phyloP scores from a whole-genome alignment of 2,797 vertebrate species.

The Sciurus carolinensis region DNA sequence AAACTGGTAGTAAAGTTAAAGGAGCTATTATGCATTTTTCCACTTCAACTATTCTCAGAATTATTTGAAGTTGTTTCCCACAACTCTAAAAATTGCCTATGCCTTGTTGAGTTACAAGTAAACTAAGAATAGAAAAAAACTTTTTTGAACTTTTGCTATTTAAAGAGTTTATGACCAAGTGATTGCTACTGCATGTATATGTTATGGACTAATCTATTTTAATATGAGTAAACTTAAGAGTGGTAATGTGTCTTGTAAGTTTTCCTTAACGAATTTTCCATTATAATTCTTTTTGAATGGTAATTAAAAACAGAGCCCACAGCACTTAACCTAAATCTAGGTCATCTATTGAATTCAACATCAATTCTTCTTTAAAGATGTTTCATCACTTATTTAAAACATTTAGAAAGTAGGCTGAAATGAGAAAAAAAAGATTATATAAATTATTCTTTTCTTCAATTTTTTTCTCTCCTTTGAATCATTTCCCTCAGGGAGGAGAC shows the following conservation, averaged over 20 bases:
- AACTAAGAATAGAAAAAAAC: background rate
- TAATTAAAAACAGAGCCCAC: constrained; percentile 57
- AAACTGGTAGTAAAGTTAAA: constrained; percentile 19
- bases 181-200: background rate
- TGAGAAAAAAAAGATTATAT: constrained; percentile 12
- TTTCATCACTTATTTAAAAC: constrained; percentile 55
- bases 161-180: constrained; percentile 52
- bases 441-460: constrained; percentile 35
- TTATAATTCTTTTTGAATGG: constrained; percentile 53
- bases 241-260: constrained; percentile 8
- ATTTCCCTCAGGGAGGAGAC: background rate
- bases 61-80: constrained; percentile 23
- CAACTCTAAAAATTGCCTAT: constrained; percentile 42
- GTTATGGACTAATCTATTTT: constrained; percentile 4
- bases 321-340: constrained; percentile 52
- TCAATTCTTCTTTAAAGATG: constrained; percentile 60
- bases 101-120: constrained; percentile 1
- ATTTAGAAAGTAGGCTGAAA: constrained; percentile 46
- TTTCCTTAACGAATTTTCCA: constrained; percentile 10
- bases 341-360: constrained; percentile 53
- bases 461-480: constrained; percentile 55
- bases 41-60: background rate
- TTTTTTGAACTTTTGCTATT: constrained; percentile 38
- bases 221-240: background rate
- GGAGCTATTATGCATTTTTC: background rate